Percentiles rank a stretch among this genome's conserved stretches.
phyloP scores from a whole-genome alignment of 2,888 invertebrate genomes.

The Volucella inanis region DNA sequence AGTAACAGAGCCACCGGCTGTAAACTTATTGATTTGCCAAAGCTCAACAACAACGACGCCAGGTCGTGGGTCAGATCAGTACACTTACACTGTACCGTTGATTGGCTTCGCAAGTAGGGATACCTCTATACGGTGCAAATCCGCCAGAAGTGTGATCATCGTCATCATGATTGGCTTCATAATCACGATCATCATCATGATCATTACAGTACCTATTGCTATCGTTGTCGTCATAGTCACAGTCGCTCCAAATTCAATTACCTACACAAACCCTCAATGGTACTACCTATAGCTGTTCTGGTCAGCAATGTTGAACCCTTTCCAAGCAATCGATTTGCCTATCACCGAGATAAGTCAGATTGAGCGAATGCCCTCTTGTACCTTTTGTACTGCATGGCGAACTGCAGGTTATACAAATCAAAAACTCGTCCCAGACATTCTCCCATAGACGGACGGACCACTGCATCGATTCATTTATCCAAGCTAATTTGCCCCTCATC shows the following conservation, averaged over 20 bases:
- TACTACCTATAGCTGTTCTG: slow-evolving; percentile 14
- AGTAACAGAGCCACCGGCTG: slow-evolving; percentile 67
- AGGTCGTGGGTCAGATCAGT: slow-evolving; percentile 74
- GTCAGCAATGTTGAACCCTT: slow-evolving; percentile 58
- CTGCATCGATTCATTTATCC: slow-evolving; percentile 49
- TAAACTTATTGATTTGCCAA: slow-evolving; percentile 70
- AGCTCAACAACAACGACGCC: slow-evolving; percentile 29
- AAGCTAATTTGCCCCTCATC: slow-evolving; percentile 64
- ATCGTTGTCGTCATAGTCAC: slow-evolving; percentile 39
- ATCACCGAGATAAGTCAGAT: slow-evolving; percentile 42
- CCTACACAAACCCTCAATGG: slow-evolving; percentile 40
- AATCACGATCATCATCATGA: slow-evolving; percentile 28
- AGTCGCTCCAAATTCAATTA: slow-evolving; percentile 71
- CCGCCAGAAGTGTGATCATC: slow-evolving; percentile 73
- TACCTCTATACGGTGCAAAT: slow-evolving; percentile 33
- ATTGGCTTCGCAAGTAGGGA: slow-evolving; percentile 20
- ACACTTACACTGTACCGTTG: slow-evolving; percentile 48
- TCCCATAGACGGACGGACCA: slow-evolving; percentile 55
- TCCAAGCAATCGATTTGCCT: slow-evolving; percentile 53
- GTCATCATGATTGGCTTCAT: slow-evolving; percentile 43
- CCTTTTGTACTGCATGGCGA: slow-evolving; percentile 50
- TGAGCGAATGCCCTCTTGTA: slow-evolving; percentile 67
- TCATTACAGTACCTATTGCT: slow-evolving; percentile 13
- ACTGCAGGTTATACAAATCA: slow-evolving; percentile 72
- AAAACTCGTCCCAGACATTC: slow-evolving; percentile 60